phyloP scores from a whole-genome alignment of 2,113 vertebrate species.

The Promerops cafer region DNA sequence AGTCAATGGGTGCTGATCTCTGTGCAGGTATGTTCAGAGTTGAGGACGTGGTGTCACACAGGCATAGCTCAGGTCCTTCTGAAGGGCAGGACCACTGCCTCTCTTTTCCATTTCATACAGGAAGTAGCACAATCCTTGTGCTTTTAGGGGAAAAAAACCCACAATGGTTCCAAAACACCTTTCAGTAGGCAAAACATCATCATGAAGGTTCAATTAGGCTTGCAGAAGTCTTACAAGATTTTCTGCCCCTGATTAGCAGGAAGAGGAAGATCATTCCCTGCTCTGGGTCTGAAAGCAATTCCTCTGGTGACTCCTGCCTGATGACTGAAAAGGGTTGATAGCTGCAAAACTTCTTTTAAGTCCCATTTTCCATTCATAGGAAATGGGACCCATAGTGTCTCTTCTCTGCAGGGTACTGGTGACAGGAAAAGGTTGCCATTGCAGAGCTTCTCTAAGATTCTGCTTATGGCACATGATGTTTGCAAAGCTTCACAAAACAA shows the following conservation, averaged over 20 bases:
- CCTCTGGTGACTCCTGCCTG: background rate
- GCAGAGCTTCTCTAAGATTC: background rate
- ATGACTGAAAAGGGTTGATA: background rate
- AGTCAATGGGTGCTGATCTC: background rate
- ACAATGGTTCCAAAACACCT: background rate
- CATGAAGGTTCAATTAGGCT: background rate
- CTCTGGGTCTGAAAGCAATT: background rate
- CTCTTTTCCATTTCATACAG: background rate
- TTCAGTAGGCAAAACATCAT: background rate
- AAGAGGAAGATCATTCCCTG: background rate
- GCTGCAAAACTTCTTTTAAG: background rate
- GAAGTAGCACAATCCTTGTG: background rate
- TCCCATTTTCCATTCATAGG: background rate
- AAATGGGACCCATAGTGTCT: background rate
- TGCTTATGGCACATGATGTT: fast-evolving
- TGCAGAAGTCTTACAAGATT: background rate
- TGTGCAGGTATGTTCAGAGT: background rate
- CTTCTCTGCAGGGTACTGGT: background rate
- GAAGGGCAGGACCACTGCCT: background rate
- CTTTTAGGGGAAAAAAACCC: fast-evolving
- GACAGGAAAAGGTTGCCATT: background rate
- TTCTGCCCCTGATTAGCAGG: background rate
- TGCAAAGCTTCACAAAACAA: background rate
- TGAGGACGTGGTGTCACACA: background rate
- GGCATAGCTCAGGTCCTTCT: background rate